Evolutionary conservation across 2,888 invertebrate genomes (phyloP).

Genomic region (Brachyptera risi): DNA sequence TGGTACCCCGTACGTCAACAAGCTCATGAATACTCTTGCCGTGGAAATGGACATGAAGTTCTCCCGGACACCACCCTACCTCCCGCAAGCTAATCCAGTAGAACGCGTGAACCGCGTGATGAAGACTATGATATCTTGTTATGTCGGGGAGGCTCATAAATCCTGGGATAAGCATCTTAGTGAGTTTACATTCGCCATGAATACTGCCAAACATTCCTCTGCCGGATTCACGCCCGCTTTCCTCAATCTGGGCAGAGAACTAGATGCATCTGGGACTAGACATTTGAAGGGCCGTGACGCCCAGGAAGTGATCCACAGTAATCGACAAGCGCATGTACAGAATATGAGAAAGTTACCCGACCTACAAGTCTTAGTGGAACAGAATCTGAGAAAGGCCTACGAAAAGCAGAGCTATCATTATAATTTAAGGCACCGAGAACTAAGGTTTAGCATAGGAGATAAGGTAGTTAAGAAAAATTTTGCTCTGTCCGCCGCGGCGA

Average conservation of each 20-base stretch:
- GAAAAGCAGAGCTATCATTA: not conserved
- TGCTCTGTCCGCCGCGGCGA: conserved; percentile 28
- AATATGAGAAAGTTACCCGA: not conserved
- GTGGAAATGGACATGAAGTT: conserved; percentile 30
- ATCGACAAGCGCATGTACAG: not conserved
- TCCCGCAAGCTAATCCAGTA: conserved; percentile 40
- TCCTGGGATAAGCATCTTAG: conserved; percentile 37
- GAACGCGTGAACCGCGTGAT: conserved; percentile 39
- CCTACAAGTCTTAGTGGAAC: not conserved
- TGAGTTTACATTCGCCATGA: conserved; percentile 37
- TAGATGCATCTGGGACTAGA: not conserved
- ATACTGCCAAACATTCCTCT: conserved; percentile 36
- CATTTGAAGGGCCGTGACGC: not conserved
- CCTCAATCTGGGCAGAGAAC: conserved; percentile 32
- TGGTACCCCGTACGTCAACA: conserved; percentile 31
- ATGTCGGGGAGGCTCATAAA: conserved; percentile 33
- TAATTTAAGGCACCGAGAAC: not conserved
- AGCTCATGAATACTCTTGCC: conserved; percentile 24
- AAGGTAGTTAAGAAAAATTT: conserved; percentile 1
- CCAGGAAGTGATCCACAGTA: not conserved
- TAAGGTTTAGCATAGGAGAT: not conserved
- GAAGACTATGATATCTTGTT: conserved; percentile 37
- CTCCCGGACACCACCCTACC: conserved; percentile 36
- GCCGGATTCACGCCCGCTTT: conserved; percentile 32
- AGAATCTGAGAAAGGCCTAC: not conserved